A percentile compares a stretch with the other conserved stretches of the same genome.
Conservation (phyloP, 1,140 invertebrate species). For the Drosophila takahashii region DNA sequence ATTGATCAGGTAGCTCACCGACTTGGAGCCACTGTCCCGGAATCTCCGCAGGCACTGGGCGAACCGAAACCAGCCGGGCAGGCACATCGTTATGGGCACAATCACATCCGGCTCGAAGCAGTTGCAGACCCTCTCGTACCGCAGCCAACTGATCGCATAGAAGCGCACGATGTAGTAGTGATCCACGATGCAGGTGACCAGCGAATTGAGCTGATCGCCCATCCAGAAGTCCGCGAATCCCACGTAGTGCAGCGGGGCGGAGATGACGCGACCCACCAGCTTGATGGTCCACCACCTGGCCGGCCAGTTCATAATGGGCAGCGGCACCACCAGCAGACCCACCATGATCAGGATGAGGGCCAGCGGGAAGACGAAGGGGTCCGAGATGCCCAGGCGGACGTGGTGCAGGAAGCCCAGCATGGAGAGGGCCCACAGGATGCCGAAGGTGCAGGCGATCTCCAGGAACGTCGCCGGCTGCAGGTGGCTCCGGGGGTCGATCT, state of each 20-base stretch:
- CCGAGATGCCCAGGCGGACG: conserved; percentile 86
- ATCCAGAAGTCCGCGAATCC: conserved; percentile 97
- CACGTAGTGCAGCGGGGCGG: conserved; percentile 94
- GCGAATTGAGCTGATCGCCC: conserved; percentile 95
- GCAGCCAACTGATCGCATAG: conserved; percentile 86
- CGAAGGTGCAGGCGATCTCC: conserved; percentile 89
- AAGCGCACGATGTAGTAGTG: conserved; percentile 91
- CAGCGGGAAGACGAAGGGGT: conserved; percentile 87
- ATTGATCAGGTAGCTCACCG: conserved; percentile 91
- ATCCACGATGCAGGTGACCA: conserved; percentile 91
- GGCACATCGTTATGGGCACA: conserved; percentile 88
- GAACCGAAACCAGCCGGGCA: conserved; percentile 95
- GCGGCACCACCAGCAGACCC: conserved; percentile 88
- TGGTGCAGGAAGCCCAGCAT: conserved; percentile 85
- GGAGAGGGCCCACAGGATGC: conserved; percentile 89
- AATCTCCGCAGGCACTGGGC: conserved; percentile 94
- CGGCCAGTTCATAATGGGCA: conserved; percentile 87
- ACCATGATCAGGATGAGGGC: conserved; percentile 87
- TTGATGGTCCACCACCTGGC: conserved; percentile 85
- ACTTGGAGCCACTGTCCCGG: conserved; percentile 85
- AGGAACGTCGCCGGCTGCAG: conserved; percentile 89
- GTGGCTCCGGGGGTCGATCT: conserved; percentile 91
- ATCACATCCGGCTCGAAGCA: conserved; percentile 58
- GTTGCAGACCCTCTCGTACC: conserved; percentile 79
- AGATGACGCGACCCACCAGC: conserved; percentile 87